Conservation (phyloP, 1,140 invertebrate species). For the Watersipora subatra region DNA sequence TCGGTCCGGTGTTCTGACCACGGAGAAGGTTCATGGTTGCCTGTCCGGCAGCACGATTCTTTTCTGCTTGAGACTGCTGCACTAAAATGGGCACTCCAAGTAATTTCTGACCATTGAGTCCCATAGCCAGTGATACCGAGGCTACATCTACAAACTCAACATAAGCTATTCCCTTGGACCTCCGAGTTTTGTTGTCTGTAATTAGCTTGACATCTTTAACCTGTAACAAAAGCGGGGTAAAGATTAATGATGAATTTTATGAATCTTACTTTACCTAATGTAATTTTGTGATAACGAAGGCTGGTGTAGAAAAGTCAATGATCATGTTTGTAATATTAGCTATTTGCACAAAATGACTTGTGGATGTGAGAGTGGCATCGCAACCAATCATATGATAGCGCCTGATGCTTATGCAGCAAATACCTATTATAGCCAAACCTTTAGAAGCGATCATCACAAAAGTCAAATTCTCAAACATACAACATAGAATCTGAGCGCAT, state of each 20-base stretch:
- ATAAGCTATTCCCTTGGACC: constrained; percentile 98
- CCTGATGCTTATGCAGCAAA: too few relatives aligned
- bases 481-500: too few relatives aligned
- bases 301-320: too few relatives aligned
- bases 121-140: constrained; percentile 89
- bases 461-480: too few relatives aligned
- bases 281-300: too few relatives aligned
- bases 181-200: constrained; percentile 93
- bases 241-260: background rate
- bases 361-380: too few relatives aligned
- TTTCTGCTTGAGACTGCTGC: constrained; percentile 95
- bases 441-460: too few relatives aligned
- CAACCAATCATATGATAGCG: too few relatives aligned
- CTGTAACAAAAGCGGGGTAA: constrained; percentile 26
- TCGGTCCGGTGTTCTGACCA: constrained; percentile 58
- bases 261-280: too few relatives aligned
- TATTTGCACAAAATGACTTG: too few relatives aligned
- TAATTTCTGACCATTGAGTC: constrained; percentile 85
- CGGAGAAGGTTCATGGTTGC: constrained; percentile 27
- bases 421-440: too few relatives aligned
- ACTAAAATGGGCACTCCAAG: constrained; percentile 96
- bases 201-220: constrained; percentile 90
- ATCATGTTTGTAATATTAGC: too few relatives aligned
- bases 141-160: constrained; percentile 97
- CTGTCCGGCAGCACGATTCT: constrained; percentile 68